phyloP scores from a whole-genome alignment of 2,888 invertebrate genomes.

The Aleiodes testaceus region DNA sequence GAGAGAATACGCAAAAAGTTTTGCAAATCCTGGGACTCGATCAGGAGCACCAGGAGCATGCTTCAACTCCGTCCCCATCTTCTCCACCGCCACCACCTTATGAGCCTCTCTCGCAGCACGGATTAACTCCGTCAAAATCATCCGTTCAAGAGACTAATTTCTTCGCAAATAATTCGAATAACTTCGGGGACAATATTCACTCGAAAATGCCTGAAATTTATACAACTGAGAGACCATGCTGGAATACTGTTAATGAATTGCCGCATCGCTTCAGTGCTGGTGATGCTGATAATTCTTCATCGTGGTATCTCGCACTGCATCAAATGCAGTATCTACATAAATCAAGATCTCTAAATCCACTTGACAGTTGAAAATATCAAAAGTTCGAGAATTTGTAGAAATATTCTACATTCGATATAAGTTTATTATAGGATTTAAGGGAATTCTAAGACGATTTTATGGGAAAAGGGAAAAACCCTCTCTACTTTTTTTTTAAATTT shows the following conservation, averaged over 20 bases:
- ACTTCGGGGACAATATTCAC: neutral
- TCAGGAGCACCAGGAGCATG: conserved; percentile 72
- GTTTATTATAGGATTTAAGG: too few relatives aligned
- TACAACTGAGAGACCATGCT: conserved; percentile 56
- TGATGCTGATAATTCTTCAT: conserved; percentile 78
- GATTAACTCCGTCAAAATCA: conserved; percentile 73
- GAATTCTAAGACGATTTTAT: too few relatives aligned
- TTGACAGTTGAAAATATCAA: conserved; percentile 70
- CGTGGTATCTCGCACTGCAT: conserved; percentile 74
- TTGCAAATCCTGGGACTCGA: conserved; percentile 84
- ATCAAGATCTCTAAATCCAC: conserved; percentile 77
- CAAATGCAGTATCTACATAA: conserved; percentile 77
- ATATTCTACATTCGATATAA: too few relatives aligned
- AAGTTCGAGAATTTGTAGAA: too few relatives aligned
- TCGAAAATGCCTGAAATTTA: neutral
- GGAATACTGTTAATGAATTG: conserved; percentile 64
- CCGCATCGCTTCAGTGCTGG: conserved; percentile 81
- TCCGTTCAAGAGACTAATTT: conserved; percentile 71
- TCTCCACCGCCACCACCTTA: conserved; percentile 71
- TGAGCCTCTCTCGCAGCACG: conserved; percentile 74
- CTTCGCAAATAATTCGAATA: conserved; percentile 61
- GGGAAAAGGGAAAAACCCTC: too few relatives aligned
- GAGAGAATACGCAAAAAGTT: conserved; percentile 83
- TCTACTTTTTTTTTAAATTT: too few relatives aligned
- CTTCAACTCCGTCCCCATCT: conserved; percentile 63